A percentile compares a stretch with the other conserved stretches of the same genome.
phyloP scores from a whole-genome alignment of 30 jellyfish, hydroid and myxozoan species.

The Hydractinia symbiolongicarpus region DNA sequence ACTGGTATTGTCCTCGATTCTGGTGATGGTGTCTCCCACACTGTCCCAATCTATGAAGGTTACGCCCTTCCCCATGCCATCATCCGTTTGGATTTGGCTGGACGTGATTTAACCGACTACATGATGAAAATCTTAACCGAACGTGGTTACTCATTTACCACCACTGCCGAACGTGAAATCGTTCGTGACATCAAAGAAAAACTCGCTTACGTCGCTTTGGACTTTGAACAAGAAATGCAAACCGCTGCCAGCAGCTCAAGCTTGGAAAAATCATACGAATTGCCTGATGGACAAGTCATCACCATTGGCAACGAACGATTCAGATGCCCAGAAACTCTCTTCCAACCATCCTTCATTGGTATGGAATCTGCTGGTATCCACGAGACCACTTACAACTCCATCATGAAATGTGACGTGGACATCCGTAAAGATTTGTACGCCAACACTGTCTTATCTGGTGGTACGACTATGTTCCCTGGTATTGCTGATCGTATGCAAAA shows the following conservation, averaged over 20 bases:
- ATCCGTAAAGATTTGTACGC: conserved; percentile 98
- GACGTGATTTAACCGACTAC: conserved; percentile 99
- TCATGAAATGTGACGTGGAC: conserved; percentile 99
- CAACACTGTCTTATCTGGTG: conserved; percentile 99
- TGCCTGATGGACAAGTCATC: conserved; percentile 99
- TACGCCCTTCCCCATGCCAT: conserved; percentile 99
- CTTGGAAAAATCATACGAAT: conserved; percentile 97
- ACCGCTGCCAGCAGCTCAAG: conserved; percentile 98
- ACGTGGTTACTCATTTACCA: conserved; percentile 97
- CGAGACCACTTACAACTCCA: conserved; percentile 98
- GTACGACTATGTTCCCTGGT: conserved; percentile 99
- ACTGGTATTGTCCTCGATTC: conserved; percentile 99
- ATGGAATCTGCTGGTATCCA: conserved; percentile 99
- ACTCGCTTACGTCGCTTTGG: conserved; percentile 97
- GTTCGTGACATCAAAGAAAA: conserved; percentile 99
- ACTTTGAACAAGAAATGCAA: conserved; percentile 95
- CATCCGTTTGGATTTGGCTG: conserved; percentile 99
- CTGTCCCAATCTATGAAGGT: conserved; percentile 99
- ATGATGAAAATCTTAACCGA: conserved; percentile 98
- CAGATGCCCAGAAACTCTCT: conserved; percentile 99
- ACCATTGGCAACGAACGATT: conserved; percentile 98
- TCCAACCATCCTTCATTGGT: conserved; percentile 99
- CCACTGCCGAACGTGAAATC: conserved; percentile 99
- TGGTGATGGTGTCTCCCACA: conserved; percentile 99
- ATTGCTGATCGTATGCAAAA: conserved; percentile 99